Evolutionary conservation across 1,140 invertebrate genomes (phyloP).

Genomic region (Sarcophaga bullata): DNA sequence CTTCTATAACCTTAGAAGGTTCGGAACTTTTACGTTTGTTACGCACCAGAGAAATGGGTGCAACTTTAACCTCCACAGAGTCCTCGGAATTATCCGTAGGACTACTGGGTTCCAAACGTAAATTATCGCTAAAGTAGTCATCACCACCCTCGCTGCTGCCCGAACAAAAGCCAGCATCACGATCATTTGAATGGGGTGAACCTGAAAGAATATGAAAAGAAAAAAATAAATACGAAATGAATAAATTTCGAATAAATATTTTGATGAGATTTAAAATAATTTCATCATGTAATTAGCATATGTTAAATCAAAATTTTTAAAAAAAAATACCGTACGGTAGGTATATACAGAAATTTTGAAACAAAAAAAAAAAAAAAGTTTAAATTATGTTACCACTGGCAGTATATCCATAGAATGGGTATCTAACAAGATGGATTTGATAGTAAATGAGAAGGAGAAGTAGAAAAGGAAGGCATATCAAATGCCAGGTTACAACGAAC

Average conservation of each 20-base stretch:
- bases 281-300: background rate
- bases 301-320: no score
- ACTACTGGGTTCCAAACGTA: conserved; percentile 65
- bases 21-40: conserved; percentile 80
- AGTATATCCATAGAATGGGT: no score
- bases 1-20: conserved; percentile 67
- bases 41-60: conserved; percentile 72
- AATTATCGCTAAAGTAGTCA: conserved; percentile 65
- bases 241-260: conserved; percentile 3
- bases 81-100: conserved; percentile 82
- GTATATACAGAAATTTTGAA: no score
- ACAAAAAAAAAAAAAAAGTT: no score
- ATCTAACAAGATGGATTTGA: no score
- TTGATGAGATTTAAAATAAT: background rate
- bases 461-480: no score
- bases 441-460: no score
- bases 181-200: conserved; percentile 67
- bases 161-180: conserved; percentile 78
- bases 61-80: conserved; percentile 75
- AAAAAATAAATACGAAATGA: conserved; percentile 41
- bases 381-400: no score
- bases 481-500: no score
- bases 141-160: conserved; percentile 70
- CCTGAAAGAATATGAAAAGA: conserved; percentile 57
- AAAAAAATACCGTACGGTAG: no score